Evolutionary conservation across 1,140 invertebrate species (phyloP), one percentile per base, ranked within the genome.

Genomic region (Zaprionus africanus): DNA sequence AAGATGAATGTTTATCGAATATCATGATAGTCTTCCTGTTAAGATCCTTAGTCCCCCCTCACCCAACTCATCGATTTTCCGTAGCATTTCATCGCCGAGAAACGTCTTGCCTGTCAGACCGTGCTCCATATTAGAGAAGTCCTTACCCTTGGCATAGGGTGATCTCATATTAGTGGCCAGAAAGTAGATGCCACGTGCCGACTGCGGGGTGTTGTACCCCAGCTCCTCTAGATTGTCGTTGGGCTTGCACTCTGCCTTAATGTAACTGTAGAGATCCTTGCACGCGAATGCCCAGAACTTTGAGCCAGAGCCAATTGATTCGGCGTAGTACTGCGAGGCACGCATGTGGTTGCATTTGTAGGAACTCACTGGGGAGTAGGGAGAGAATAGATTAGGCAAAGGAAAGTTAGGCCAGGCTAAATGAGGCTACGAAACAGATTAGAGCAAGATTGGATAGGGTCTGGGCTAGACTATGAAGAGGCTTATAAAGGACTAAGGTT

Each of bases 141-240:
- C 28, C 5, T 0, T 22, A 0, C 79, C 79, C 49, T 13, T 58
- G 5, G 74, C 60, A 28, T 59, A 82, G 0, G 79, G 79, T 0
- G 65, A 1, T 0, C 1, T 0, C 1, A 24, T 17, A 9, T 65
- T 66, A 4, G 79, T 82, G 0, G 17, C 49, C 57, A 82, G 9
- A 9, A 78, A 82, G 26, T 66, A 82, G 0, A 13, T 38, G n/a
- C 80, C 80, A 11, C 65, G 66, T 31, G 80, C 79, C 11, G 26
- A 4, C 5, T 6, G 1, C 13, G 31, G 15, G 0, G 57, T 31
- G 3, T 26, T 12, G 28, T 70, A 66, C 3, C 80, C 80, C 26
- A 82, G 57, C 0, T 24, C 9, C 19, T 68, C 56, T n/a, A 65
- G 4, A 58, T 81, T 7, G 0, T 49, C 5, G 0, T 4, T 63